These are phyloP conservation scores for Amblyjoppa fuscipennis DNA, from an alignment of 2,888 invertebrate genomes.

Conservation along the genomic window DNA sequence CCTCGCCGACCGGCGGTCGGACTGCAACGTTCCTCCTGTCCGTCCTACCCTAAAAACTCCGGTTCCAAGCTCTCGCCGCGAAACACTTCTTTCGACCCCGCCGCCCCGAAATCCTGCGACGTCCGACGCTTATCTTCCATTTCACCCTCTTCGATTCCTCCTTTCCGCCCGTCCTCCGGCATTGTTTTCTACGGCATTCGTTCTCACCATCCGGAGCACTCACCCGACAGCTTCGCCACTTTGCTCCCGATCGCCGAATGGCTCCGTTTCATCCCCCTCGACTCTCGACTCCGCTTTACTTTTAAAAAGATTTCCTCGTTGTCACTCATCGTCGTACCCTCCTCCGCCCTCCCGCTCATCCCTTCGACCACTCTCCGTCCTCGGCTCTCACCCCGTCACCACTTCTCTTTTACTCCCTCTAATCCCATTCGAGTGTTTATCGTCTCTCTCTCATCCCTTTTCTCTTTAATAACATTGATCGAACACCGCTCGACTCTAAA, in stretches of 20 bases:
- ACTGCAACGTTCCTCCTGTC: not conserved
- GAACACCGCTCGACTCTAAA: slow-evolving; percentile 46
- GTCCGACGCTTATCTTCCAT: not conserved
- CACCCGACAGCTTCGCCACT: slow-evolving; percentile 22
- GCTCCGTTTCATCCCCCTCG: slow-evolving; percentile 43
- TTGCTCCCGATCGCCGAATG: slow-evolving; percentile 54
- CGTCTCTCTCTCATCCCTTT: slow-evolving; percentile 29
- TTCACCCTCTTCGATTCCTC: slow-evolving; percentile 10
- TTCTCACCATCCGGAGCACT: slow-evolving; percentile 15
- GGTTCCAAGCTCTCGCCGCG: too few relatives aligned
- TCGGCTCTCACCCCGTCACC: slow-evolving; percentile 26
- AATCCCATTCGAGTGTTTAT: slow-evolving; percentile 67
- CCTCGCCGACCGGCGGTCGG: slow-evolving; percentile 32
- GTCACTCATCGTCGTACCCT: slow-evolving; percentile 60
- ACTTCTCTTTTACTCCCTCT: slow-evolving; percentile 24
- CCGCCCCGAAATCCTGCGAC: too few relatives aligned
- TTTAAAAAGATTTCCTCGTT: slow-evolving; percentile 59
- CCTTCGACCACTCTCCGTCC: slow-evolving; percentile 51
- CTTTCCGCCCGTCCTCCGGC: slow-evolving; percentile 10
- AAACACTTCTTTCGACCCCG: too few relatives aligned
- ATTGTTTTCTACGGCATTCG: slow-evolving; percentile 55
- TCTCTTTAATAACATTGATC: slow-evolving; percentile 61
- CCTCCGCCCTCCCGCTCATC: slow-evolving; percentile 38
- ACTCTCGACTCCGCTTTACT: slow-evolving; percentile 44
- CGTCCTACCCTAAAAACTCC: not conserved